These are phyloP conservation scores for Rutilus rutilus DNA, from an alignment of 2,113 vertebrate species.

Conservation along the genomic window DNA sequence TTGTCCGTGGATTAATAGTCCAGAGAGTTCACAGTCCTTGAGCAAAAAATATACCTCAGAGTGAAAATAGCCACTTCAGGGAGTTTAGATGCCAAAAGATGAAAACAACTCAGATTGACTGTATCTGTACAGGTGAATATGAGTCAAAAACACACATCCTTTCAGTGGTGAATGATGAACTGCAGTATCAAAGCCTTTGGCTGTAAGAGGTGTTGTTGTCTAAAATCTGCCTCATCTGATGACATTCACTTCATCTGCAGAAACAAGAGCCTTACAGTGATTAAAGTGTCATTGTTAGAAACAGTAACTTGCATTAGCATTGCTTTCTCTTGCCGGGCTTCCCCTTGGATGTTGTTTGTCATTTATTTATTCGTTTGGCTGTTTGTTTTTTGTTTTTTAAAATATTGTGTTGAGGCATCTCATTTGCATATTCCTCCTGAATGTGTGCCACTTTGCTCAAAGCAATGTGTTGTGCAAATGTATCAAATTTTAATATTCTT, in stretches of 20 bases:
- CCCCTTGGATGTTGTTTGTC: slow-evolving; percentile 5
- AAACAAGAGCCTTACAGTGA: background rate
- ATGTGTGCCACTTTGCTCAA: slow-evolving; percentile 27
- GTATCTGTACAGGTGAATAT: background rate
- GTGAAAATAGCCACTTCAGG: background rate
- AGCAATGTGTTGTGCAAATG: slow-evolving; percentile 31
- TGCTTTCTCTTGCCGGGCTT: background rate
- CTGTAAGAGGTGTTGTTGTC: background rate
- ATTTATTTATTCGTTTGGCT: slow-evolving; percentile 23
- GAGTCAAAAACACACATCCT: background rate
- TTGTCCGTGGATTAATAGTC: background rate
- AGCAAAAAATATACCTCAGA: background rate
- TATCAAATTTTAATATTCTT: slow-evolving; percentile 25
- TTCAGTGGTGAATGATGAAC: background rate
- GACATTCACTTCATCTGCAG: background rate
- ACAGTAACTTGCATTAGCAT: slow-evolving; percentile 9
- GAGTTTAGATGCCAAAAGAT: background rate
- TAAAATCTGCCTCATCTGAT: slow-evolving; percentile 4
- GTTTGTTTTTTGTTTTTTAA: slow-evolving; percentile 10
- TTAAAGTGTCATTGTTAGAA: background rate
- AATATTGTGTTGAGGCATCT: slow-evolving; percentile 8
- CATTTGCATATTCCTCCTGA: slow-evolving; percentile 19
- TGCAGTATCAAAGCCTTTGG: background rate
- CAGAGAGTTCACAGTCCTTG: background rate
- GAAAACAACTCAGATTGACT: background rate